These are phyloP conservation scores for Chydorus sphaericus DNA, from an alignment of 2,888 invertebrate genomes.

Conservation along the genomic window DNA sequence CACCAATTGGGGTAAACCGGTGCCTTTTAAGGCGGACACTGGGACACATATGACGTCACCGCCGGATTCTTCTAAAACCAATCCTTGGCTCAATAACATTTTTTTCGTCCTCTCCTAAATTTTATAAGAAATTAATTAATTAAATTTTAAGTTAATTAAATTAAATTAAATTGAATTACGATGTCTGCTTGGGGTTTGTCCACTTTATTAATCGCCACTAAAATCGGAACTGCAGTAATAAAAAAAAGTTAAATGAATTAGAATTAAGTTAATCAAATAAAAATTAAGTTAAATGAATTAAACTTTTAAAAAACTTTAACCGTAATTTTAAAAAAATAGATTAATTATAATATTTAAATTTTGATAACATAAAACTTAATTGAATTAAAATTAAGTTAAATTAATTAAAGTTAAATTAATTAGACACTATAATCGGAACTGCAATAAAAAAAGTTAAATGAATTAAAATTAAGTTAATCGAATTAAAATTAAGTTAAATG, in stretches of 20 bases:
- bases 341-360: slow-evolving; percentile 53
- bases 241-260: slow-evolving; percentile 11
- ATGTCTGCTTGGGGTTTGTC: slow-evolving; percentile 82
- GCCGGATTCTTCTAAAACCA: slow-evolving; percentile 72
- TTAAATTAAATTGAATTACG: slow-evolving; percentile 37
- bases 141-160: neutral
- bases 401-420: slow-evolving; percentile 38
- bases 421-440: slow-evolving; percentile 90
- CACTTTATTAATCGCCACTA: slow-evolving; percentile 96
- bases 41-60: slow-evolving; percentile 84
- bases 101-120: slow-evolving; percentile 53
- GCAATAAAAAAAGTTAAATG: slow-evolving; percentile 27
- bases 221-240: slow-evolving; percentile 62
- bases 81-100: slow-evolving; percentile 58
- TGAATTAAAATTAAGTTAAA: neutral
- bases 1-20: slow-evolving; percentile 57
- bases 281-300: neutral
- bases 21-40: slow-evolving; percentile 75
- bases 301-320: neutral
- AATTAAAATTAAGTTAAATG: neutral
- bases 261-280: neutral
- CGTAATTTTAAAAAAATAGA: slow-evolving; percentile 40
- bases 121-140: neutral
- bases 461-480: neutral
- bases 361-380: neutral